Evolutionary conservation across 2,888 invertebrate genomes (phyloP), one percentile per base, ranked within the genome.

Genomic region (Drosophila quinaria): DNA sequence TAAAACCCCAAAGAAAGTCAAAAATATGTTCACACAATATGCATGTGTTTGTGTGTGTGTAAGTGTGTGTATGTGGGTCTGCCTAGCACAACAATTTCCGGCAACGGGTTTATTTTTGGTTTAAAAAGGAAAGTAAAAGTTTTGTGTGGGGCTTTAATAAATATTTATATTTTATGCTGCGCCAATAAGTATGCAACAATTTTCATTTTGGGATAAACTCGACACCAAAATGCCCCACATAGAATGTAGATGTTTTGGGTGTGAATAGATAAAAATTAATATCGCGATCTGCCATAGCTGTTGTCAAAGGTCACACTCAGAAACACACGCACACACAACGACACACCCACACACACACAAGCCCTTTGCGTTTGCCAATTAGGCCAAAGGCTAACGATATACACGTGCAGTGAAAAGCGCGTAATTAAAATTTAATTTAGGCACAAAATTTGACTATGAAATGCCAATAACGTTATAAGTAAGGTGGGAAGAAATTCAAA

Each of bases 401-500:
- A 31, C 41, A 50, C 17, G 50, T 66, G 63, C 42, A 54, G 51
- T 51, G 47, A 70, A 75, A 59, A 61, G 70, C 62, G 60, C 66
- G 70, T 84, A 85, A 85, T 85, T 87, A 87, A 85, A 87, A 77
- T 87, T 87, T 82, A 78, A 85, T 87, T 85, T 74, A 70, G 59
- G 74, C 67, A 56, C 72, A 70, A 84, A 75, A 81, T 84, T 79
- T 64, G 80, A 87, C 81, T 80, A 87, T 78, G 75, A 87, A 85
- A 81, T 75, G 83, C 75, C 74, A 80, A 78, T 81, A 84, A 58
- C 61, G 22, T 50, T 22, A 44, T 8, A 6, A 31, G 42, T 17
- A n/a, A 11, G 10, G 29, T 4, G 11, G 15, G n/a, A 5, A 10
- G 25, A 22, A 31, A 56, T 37, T 37, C 67, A 19, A 56, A 17